phyloP scores from a whole-genome alignment of 2,888 invertebrate genomes.

The Nipponacmea schrenckii region DNA sequence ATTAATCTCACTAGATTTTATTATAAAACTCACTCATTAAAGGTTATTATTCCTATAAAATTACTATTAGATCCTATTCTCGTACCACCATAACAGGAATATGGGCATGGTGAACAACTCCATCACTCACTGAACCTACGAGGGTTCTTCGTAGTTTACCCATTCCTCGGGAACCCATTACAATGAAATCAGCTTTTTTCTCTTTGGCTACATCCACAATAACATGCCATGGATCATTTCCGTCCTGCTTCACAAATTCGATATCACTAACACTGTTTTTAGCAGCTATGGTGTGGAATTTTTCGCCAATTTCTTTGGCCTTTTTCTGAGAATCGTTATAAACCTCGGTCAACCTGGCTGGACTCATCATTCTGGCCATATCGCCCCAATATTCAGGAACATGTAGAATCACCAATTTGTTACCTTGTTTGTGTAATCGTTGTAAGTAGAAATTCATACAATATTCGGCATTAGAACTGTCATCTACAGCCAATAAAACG shows the following conservation, averaged over 20 bases:
- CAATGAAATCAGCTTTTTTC: not conserved
- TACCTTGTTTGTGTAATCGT: conserved; percentile 20
- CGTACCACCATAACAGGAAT: not conserved
- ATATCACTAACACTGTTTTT: too few species aligned
- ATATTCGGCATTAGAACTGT: not conserved
- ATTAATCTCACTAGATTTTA: too few species aligned
- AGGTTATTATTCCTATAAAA: too few species aligned
- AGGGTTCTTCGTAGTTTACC: not conserved
- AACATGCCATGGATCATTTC: not conserved
- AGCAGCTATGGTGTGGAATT: not conserved
- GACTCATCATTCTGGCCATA: conserved; percentile 22
- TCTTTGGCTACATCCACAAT: not conserved
- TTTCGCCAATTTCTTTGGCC: not conserved
- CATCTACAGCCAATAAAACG: not conserved
- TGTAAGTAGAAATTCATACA: conserved; percentile 20
- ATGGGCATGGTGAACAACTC: not conserved
- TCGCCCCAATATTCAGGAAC: conserved; percentile 33
- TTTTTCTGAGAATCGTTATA: not conserved
- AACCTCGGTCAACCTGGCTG: not conserved
- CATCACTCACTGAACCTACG: not conserved
- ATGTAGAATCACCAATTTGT: conserved; percentile 27
- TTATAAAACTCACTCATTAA: too few species aligned
- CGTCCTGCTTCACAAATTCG: not conserved
- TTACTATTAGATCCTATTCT: not conserved
- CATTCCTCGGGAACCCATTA: not conserved